phyloP scores from a whole-genome alignment of 2,888 invertebrate genomes.

The Papilio gigon region DNA sequence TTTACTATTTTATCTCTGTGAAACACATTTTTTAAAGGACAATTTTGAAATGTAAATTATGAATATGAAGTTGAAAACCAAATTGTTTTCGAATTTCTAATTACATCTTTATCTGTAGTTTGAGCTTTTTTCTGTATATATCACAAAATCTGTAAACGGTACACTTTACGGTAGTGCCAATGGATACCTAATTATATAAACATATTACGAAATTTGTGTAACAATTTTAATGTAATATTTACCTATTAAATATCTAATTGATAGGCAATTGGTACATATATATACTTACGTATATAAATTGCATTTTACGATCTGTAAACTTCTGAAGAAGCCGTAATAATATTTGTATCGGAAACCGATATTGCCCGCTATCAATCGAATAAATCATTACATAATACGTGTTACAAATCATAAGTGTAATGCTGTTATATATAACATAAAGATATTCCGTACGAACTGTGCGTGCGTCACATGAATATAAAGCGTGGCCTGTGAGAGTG shows the following conservation, averaged over 20 bases:
- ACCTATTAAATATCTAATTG: conserved; percentile 11
- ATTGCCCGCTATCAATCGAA: conserved; percentile 30
- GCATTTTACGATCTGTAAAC: conserved; percentile 20
- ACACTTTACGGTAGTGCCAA: neutral
- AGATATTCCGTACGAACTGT: conserved; percentile 34
- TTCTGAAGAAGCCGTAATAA: conserved; percentile 15
- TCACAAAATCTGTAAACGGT: neutral
- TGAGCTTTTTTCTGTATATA: neutral
- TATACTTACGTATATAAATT: conserved; percentile 27
- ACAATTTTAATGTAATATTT: conserved; percentile 22
- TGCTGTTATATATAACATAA: conserved; percentile 37
- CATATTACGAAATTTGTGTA: neutral
- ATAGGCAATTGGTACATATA: conserved; percentile 1
- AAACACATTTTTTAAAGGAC: no score
- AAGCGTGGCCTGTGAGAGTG: conserved; percentile 22
- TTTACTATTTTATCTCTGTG: no score
- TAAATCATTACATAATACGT: conserved; percentile 45
- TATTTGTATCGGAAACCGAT: conserved; percentile 43
- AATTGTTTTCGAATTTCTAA: no score
- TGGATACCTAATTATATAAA: neutral
- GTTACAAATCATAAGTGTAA: conserved; percentile 46
- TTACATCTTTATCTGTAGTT: neutral
- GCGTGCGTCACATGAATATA: conserved; percentile 34
- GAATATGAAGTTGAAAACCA: no score
- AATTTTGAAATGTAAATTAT: no score